Evolutionary conservation across 2,797 vertebrate species (phyloP).

Genomic region (Mastacembelus armatus): DNA sequence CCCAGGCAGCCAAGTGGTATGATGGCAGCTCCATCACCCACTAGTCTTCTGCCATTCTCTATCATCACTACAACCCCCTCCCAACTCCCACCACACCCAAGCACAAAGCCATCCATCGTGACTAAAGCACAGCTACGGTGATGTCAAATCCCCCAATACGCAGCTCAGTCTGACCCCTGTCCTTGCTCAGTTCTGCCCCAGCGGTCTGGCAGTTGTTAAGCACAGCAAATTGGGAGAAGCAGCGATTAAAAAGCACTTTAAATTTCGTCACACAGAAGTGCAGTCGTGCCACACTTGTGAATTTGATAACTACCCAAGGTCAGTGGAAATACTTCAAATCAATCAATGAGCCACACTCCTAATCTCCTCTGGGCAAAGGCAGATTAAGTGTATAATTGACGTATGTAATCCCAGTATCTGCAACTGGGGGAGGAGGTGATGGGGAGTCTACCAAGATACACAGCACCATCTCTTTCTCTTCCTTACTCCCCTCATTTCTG

Average conservation of each 20-base stretch:
- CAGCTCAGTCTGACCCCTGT: conserved; percentile 56
- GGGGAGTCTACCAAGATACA: conserved; percentile 25
- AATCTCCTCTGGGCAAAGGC: conserved; percentile 89
- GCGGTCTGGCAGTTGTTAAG: conserved; percentile 61
- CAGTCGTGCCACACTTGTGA: conserved; percentile 83
- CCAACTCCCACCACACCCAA: too few species aligned
- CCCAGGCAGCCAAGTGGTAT: conserved; percentile 88
- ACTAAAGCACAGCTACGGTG: conserved; percentile 33
- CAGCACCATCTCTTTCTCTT: conserved; percentile 36
- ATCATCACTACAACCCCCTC: background rate
- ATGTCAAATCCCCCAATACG: conserved; percentile 65
- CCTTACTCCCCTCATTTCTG: conserved; percentile 13
- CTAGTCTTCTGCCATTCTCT: conserved; percentile 38
- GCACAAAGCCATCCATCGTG: conserved; percentile 16
- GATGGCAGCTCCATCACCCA: conserved; percentile 44
- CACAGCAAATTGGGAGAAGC: conserved; percentile 40
- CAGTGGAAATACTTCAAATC: conserved; percentile 94
- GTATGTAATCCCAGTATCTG: conserved; percentile 95
- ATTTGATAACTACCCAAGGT: conserved; percentile 95
- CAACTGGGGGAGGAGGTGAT: conserved; percentile 60
- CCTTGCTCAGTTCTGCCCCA: conserved; percentile 45
- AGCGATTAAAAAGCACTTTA: conserved; percentile 90
- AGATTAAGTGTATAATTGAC: conserved; percentile 99
- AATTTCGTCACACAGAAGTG: conserved; percentile 87
- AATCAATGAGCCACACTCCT: conserved; percentile 91